Conservation (phyloP, 2,113 vertebrate species). For the Dromiciops gliroides region DNA sequence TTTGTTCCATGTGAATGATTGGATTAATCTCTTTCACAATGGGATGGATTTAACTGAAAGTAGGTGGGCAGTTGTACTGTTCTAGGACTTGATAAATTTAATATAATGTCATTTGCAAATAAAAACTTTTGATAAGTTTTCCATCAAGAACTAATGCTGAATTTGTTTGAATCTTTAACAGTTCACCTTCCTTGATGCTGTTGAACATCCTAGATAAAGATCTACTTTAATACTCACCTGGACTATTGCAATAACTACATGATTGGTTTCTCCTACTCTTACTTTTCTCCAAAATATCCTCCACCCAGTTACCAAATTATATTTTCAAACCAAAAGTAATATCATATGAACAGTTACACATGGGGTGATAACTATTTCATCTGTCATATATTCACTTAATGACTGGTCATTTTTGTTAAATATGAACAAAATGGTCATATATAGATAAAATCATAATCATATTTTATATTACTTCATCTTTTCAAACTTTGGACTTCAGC, state of each 20-base stretch:
- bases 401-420: neutral
- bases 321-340: neutral
- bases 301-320: neutral
- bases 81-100: neutral
- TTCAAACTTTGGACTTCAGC: neutral
- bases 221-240: neutral
- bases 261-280: neutral
- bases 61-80: neutral
- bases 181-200: neutral
- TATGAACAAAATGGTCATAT: neutral
- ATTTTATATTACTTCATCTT: neutral
- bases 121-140: neutral
- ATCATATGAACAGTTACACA: no score
- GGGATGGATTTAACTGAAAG: no score
- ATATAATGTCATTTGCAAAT: neutral
- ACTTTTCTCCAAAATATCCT: neutral
- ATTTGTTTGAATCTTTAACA: neutral
- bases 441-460: neutral
- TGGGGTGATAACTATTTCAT: neutral
- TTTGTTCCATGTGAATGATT: neutral
- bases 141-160: neutral
- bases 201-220: neutral
- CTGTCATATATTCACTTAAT: neutral
- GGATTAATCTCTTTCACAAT: neutral
- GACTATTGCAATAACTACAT: neutral